Base-by-base conservation (phyloP, 2,113 vertebrate species). In the Phaethon lepturus region DNA sequence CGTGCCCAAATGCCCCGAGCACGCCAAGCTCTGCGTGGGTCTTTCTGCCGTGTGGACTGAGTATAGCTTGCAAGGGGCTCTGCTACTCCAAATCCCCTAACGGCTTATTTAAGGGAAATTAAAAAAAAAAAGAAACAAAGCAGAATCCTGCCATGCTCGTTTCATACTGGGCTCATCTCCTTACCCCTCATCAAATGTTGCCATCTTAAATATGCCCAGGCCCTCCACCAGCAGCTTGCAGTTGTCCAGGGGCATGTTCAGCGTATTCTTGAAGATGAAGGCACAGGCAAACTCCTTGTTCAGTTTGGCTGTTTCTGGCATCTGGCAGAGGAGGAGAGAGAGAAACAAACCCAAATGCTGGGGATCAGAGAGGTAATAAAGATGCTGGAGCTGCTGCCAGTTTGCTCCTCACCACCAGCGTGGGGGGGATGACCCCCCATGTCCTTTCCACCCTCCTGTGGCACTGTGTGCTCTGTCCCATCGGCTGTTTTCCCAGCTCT, bases 191-290 rank as follows among this genome's bases (percentile, higher is more conserved):
- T 98, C 92, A 68, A 97, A 96, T 1, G 42, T 90, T 42, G 98
- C 45, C 90, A 94, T 49, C 20, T 87, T 90, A 83, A 97, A 94
- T 18, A 98, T 38, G 69, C 97, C 98, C 83, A 98, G 83, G 82
- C 98, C 97, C 67, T 98, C 98, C 86, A 98, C 94, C 13, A 96
- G 50, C 60, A 98, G 89, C 77, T 95, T 97, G 95, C 97, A 97
- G 12, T 97, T 94, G 16, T 96, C 95, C 87, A 98, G 50, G 35
- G 90, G 40, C 53, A 98, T 14, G 2, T 95, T 90, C 78, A 98
- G 88, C 33, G 91, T 92, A 72, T 98, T 98, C 86, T 97, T 97
- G 95, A 98, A 98, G 73, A 88, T 86, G 79, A 98, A 97, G 24
- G 88, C 95, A 67, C 97, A 97, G 28, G 7, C 7, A 45, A 98